Evolutionary conservation across 2,797 vertebrate species (phyloP).

Genomic region (Erethizon dorsatum): DNA sequence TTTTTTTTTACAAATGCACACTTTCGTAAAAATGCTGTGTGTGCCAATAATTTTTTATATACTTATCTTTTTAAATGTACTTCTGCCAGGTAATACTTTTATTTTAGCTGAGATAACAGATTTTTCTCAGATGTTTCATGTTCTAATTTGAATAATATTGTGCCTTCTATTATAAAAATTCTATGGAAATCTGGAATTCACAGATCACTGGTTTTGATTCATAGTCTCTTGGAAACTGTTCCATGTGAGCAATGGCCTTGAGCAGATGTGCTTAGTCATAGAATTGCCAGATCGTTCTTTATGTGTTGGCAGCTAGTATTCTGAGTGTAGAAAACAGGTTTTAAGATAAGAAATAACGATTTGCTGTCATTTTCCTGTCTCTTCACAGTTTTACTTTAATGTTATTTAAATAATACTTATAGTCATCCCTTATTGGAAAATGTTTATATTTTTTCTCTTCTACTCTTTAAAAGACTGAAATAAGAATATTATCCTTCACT

Average conservation of each 20-base stretch:
- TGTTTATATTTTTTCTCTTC: background rate
- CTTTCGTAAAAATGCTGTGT: slow-evolving; percentile 27
- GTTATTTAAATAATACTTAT: background rate
- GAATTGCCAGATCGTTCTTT: slow-evolving; percentile 75
- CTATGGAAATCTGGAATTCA: slow-evolving; percentile 75
- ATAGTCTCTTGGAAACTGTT: slow-evolving; percentile 61
- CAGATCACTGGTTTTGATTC: slow-evolving; percentile 68
- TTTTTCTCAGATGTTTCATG: slow-evolving; percentile 79
- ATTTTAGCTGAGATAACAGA: slow-evolving; percentile 76
- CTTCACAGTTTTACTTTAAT: slow-evolving; percentile 39
- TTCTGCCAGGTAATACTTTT: slow-evolving; percentile 73
- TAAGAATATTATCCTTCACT: slow-evolving; percentile 36
- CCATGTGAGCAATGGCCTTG: slow-evolving; percentile 57
- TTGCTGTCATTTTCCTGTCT: slow-evolving; percentile 57
- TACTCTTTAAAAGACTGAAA: slow-evolving; percentile 7
- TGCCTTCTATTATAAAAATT: slow-evolving; percentile 73
- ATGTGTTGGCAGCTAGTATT: slow-evolving; percentile 74
- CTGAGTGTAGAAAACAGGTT: slow-evolving; percentile 64
- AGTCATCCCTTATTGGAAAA: slow-evolving; percentile 33
- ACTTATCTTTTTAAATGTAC: slow-evolving; percentile 46
- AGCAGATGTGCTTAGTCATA: slow-evolving; percentile 76
- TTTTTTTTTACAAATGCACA: slow-evolving; percentile 17
- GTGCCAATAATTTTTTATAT: slow-evolving; percentile 58
- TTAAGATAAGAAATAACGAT: slow-evolving; percentile 59
- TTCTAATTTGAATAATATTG: slow-evolving; percentile 78